phyloP scores from a whole-genome alignment of 2,888 invertebrate species.

The Ormia ochracea region DNA sequence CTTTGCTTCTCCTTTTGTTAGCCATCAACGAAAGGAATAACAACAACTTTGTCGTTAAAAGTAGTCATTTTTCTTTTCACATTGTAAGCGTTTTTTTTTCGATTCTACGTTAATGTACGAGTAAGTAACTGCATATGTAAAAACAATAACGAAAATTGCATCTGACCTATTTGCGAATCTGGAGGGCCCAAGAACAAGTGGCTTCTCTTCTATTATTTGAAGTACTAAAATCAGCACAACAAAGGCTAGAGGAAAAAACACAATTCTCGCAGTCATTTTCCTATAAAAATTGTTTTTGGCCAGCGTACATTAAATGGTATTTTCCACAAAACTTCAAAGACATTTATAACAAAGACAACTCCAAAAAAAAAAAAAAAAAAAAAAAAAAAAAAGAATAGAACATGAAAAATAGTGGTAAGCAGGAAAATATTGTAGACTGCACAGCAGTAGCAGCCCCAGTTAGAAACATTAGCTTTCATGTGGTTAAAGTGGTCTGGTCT shows the following conservation, averaged over 20 bases:
- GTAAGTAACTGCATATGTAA: background rate
- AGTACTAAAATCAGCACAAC: background rate
- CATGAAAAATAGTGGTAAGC: slow-evolving; percentile 3
- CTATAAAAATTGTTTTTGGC: slow-evolving; percentile 37
- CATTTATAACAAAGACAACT: slow-evolving; percentile 36
- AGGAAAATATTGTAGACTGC: slow-evolving; percentile 17
- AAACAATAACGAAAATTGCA: slow-evolving; percentile 49
- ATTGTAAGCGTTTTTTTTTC: slow-evolving; percentile 35
- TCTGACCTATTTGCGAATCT: slow-evolving; percentile 53
- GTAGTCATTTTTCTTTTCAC: slow-evolving; percentile 46
- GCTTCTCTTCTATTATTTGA: slow-evolving; percentile 6
- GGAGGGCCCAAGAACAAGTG: slow-evolving; percentile 8
- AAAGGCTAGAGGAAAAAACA: background rate
- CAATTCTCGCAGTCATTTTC: slow-evolving; percentile 28
- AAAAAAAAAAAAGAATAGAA: background rate
- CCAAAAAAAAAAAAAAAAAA: background rate
- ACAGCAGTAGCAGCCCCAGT: slow-evolving; percentile 4
- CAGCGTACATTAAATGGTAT: slow-evolving; percentile 52
- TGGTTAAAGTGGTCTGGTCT: slow-evolving; percentile 59
- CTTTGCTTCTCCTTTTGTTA: background rate
- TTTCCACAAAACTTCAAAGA: slow-evolving; percentile 43
- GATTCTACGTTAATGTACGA: background rate
- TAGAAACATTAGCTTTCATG: slow-evolving; percentile 51
- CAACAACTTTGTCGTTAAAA: slow-evolving; percentile 38
- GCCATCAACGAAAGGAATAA: slow-evolving; percentile 5